Evolutionary conservation across 2,113 vertebrate genomes (phyloP).

Genomic region (Shinisaurus crocodilurus): DNA sequence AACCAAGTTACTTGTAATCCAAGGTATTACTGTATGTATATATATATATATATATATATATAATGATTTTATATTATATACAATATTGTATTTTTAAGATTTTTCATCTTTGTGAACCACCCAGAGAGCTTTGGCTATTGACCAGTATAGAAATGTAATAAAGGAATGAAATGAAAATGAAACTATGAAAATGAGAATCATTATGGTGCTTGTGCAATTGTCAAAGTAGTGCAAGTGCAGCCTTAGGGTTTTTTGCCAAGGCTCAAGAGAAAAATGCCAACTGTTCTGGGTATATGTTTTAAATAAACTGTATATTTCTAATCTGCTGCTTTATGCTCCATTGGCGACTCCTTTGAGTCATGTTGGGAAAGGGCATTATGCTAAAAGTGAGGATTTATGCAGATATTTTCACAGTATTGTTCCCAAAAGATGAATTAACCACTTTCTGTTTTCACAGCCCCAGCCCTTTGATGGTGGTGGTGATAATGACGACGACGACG

Average conservation of each 20-base stretch:
- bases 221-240: conserved; percentile 21
- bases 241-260: neutral
- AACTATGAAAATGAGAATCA: neutral
- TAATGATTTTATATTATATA: too few species aligned
- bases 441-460: neutral
- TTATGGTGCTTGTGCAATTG: too few species aligned
- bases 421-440: neutral
- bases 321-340: neutral
- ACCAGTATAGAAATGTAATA: too few species aligned
- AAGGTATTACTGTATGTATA: too few species aligned
- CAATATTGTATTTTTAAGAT: too few species aligned
- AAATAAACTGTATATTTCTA: conserved; percentile 21
- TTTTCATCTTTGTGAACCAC: too few species aligned
- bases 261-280: conserved; percentile 26
- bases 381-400: neutral
- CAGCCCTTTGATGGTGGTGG: neutral
- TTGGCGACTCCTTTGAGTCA: conserved; percentile 40
- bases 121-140: too few species aligned
- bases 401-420: neutral
- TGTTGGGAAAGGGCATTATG: neutral
- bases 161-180: too few species aligned
- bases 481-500: too few species aligned
- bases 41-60: too few species aligned
- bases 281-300: conserved; percentile 22
- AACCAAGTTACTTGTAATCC: too few species aligned